Conservation (phyloP, 2,797 vertebrate genomes). For the Etheostoma perlongum region DNA sequence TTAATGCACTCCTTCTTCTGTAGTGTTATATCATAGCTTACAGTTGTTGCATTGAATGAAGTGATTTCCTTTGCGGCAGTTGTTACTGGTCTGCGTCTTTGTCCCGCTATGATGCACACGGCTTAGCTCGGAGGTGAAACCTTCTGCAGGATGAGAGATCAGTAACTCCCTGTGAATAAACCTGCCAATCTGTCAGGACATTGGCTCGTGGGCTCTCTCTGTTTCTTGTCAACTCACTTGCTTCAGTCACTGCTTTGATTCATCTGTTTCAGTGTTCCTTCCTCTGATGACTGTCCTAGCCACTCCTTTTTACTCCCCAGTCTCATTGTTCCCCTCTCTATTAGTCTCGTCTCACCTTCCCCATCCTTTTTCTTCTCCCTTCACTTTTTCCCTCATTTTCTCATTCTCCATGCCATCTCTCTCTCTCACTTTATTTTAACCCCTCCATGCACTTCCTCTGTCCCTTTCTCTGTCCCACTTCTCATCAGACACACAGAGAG, state of each 20-base stretch:
- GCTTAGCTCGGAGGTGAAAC: slow-evolving; percentile 44
- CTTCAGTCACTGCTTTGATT: slow-evolving; percentile 51
- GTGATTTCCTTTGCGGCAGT: slow-evolving; percentile 3
- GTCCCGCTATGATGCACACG: slow-evolving; percentile 9
- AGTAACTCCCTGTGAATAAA: slow-evolving; percentile 66
- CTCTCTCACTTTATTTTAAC: slow-evolving; percentile 62
- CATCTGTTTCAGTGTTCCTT: slow-evolving; percentile 48
- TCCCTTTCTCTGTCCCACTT: slow-evolving; percentile 50
- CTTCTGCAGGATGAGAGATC: slow-evolving; percentile 53
- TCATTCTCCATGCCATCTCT: slow-evolving; percentile 27
- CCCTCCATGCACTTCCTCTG: slow-evolving; percentile 28
- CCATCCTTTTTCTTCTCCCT: slow-evolving; percentile 44
- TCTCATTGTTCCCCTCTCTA: slow-evolving; percentile 61
- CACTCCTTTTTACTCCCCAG: slow-evolving; percentile 45
- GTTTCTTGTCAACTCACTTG: slow-evolving; percentile 34
- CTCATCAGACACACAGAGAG: slow-evolving; percentile 67
- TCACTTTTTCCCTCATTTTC: slow-evolving; percentile 33
- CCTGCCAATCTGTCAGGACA: slow-evolving; percentile 57
- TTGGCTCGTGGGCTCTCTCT: slow-evolving; percentile 11
- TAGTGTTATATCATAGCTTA: background rate
- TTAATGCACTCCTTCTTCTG: slow-evolving; percentile 1
- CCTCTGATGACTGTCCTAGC: slow-evolving; percentile 62
- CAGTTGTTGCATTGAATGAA: slow-evolving; percentile 17
- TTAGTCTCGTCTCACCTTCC: slow-evolving; percentile 69
- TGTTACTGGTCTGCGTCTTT: slow-evolving; percentile 13